These are phyloP conservation scores for Alligator sinensis DNA, from an alignment of 2,113 vertebrate species.

Conservation along the genomic window DNA sequence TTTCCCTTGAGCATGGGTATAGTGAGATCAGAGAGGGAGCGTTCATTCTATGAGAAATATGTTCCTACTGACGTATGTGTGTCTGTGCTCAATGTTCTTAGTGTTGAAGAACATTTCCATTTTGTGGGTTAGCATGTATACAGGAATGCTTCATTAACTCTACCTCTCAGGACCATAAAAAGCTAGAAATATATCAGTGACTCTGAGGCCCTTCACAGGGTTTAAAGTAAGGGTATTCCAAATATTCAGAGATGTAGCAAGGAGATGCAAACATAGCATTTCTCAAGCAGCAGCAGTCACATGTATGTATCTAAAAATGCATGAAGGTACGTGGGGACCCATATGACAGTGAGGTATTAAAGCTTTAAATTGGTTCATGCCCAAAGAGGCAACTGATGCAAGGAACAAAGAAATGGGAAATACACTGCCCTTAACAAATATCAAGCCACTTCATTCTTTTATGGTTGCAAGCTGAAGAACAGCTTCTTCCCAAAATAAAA, in stretches of 20 bases:
- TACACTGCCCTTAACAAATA: neutral
- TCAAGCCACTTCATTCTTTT: neutral
- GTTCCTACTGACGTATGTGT: no score
- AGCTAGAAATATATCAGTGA: neutral
- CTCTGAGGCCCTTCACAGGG: neutral
- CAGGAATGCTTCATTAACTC: constrained; percentile 15
- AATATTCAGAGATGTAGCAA: neutral
- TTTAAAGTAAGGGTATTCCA: neutral
- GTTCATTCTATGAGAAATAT: no score
- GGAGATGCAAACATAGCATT: neutral
- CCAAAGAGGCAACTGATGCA: neutral
- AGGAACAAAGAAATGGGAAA: neutral
- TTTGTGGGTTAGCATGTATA: neutral
- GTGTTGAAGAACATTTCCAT: neutral
- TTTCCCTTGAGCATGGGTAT: no score
- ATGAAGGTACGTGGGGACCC: neutral
- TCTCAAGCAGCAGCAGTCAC: neutral
- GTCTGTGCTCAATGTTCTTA: no score
- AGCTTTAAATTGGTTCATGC: neutral
- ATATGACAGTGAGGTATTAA: neutral
- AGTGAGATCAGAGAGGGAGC: no score
- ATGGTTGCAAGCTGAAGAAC: neutral
- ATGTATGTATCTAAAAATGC: neutral
- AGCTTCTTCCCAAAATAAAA: neutral
- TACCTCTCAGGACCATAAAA: neutral